Conservation (phyloP, 2,888 invertebrate genomes). For the Eurytoma adleriae region DNA sequence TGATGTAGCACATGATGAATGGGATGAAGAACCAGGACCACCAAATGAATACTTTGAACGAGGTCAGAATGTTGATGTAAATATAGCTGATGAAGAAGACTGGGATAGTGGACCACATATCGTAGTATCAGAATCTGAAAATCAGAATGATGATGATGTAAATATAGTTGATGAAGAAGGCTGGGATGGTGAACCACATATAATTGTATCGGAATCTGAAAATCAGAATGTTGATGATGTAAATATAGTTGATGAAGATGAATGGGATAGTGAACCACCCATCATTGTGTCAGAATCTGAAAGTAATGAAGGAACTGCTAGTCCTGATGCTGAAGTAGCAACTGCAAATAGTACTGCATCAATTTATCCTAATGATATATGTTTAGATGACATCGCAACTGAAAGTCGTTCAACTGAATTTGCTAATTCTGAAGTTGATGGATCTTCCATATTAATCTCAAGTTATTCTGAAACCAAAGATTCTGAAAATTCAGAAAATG, state of each 20-base stretch:
- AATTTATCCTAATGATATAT: conserved; percentile 46
- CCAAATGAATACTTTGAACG: conserved; percentile 35
- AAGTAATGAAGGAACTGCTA: conserved; percentile 6
- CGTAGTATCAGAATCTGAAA: conserved; percentile 26
- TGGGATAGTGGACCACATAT: conserved; percentile 25
- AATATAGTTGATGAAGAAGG: conserved; percentile 17
- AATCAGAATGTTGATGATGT: conserved; percentile 25
- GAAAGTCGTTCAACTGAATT: conserved; percentile 46
- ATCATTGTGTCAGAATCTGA: not conserved
- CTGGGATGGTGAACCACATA: conserved; percentile 23
- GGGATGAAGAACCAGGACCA: conserved; percentile 54
- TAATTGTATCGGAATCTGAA: not conserved
- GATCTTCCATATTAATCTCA: conserved; percentile 43
- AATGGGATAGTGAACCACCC: conserved; percentile 29
- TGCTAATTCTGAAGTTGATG: conserved; percentile 38
- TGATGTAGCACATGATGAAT: conserved; percentile 43
- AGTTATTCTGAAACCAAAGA: conserved; percentile 53
- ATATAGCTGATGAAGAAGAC: conserved; percentile 22
- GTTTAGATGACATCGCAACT: conserved; percentile 48
- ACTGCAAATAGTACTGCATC: conserved; percentile 46
- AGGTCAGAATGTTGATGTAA: conserved; percentile 26
- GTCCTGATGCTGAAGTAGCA: not conserved
- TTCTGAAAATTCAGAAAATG: conserved; percentile 45
- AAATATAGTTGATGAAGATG: conserved; percentile 12
- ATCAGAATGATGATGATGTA: conserved; percentile 32